Evolutionary conservation across 2,113 vertebrate genomes (phyloP).

Genomic region (Benitochromis conjunctus): DNA sequence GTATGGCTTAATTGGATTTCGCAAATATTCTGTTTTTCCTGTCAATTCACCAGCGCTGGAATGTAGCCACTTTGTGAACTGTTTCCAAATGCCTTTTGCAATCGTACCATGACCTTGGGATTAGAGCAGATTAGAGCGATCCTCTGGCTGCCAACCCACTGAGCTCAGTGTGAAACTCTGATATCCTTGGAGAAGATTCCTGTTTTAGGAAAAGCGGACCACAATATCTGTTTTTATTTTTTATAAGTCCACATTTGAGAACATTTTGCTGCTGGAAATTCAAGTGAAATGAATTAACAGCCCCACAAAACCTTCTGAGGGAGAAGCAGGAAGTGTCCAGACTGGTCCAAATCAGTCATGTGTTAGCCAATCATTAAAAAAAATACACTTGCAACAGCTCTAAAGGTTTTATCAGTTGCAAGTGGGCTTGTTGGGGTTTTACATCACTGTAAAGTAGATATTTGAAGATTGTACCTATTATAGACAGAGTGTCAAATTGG

Average conservation of each 20-base stretch:
- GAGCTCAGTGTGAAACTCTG: neutral
- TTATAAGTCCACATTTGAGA: neutral
- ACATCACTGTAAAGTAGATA: neutral
- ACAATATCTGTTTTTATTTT: neutral
- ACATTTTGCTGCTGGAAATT: neutral
- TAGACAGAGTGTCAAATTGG: neutral
- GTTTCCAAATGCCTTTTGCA: neutral
- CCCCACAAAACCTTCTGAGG: too few species aligned
- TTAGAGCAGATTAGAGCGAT: neutral
- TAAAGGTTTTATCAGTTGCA: neutral
- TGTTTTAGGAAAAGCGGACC: neutral
- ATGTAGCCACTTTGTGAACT: neutral
- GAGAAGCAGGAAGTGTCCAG: neutral
- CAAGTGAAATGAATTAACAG: neutral
- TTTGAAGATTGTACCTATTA: neutral
- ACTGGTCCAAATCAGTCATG: neutral
- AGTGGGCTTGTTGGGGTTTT: neutral
- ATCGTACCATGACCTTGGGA: neutral
- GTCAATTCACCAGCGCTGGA: neutral
- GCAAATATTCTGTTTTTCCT: neutral
- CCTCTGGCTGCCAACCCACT: neutral
- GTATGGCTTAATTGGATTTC: neutral
- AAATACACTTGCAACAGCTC: neutral
- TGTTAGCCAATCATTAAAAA: rapidly evolving
- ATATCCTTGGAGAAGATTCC: neutral